Evolutionary conservation across 2,113 vertebrate species (phyloP).

Genomic region (Patagioenas fasciata): DNA sequence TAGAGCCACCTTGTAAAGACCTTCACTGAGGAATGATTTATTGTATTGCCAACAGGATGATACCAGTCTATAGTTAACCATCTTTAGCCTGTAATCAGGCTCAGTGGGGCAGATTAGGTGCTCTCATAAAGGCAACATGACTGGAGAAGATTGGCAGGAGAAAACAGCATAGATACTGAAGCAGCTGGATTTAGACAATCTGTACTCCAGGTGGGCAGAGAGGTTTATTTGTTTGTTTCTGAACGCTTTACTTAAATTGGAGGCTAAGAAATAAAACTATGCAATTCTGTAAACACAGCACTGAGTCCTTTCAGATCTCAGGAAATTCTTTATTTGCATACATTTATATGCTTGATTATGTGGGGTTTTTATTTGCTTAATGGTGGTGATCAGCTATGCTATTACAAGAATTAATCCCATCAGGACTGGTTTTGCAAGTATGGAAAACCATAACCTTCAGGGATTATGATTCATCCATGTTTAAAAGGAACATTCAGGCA

Average conservation of each 20-base stretch:
- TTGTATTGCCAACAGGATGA: background rate
- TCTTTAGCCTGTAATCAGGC: constrained; percentile 9
- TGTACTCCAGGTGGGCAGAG: background rate
- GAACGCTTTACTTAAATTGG: background rate
- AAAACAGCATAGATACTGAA: background rate
- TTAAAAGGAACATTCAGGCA: background rate
- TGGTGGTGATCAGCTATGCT: background rate
- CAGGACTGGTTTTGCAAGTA: background rate
- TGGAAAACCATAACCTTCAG: background rate
- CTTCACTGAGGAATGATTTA: background rate
- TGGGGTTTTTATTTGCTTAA: background rate
- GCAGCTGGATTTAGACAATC: background rate
- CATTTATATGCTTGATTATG: background rate
- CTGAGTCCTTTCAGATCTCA: background rate
- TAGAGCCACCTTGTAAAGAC: background rate
- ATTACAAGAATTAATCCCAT: background rate
- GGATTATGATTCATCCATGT: background rate
- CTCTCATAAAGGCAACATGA: background rate
- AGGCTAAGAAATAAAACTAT: background rate
- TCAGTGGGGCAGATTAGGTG: constrained; percentile 1
- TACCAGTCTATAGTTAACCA: background rate
- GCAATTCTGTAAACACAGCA: background rate
- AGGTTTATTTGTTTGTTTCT: background rate
- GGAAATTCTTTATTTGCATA: background rate
- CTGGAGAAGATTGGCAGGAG: background rate